Evolutionary conservation across 2,888 invertebrate genomes (phyloP).

Genomic region (Steinernema scapterisci): DNA sequence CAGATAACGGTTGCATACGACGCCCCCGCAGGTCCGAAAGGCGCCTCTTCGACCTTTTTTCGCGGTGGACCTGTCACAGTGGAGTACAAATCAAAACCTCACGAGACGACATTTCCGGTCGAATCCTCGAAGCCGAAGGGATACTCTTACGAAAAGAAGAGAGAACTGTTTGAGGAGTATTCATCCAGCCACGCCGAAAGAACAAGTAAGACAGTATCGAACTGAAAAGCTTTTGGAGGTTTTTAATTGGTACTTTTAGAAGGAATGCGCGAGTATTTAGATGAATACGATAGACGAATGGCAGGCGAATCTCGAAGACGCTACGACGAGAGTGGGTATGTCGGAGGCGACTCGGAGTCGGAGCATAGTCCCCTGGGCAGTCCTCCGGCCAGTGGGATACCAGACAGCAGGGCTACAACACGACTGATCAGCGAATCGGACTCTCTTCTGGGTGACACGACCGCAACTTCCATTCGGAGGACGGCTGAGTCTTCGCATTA

Average conservation of each 20-base stretch:
- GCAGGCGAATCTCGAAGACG: not conserved
- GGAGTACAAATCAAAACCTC: constrained; percentile 7
- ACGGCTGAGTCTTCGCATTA: constrained; percentile 22
- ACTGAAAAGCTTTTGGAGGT: not conserved
- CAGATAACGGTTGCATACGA: constrained; percentile 17
- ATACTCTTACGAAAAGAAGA: constrained; percentile 1
- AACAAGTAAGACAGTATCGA: not conserved
- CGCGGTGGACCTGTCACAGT: constrained; percentile 20
- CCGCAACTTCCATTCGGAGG: constrained; percentile 13
- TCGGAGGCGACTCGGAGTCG: constrained; percentile 6
- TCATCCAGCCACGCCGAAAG: constrained; percentile 13
- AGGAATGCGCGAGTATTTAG: constrained; percentile 28
- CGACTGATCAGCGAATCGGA: constrained; percentile 17
- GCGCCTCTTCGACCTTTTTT: not conserved
- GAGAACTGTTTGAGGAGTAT: constrained; percentile 15
- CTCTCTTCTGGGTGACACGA: constrained; percentile 24
- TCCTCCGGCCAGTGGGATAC: not conserved
- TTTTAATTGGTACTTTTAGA: not conserved
- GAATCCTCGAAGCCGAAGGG: constrained; percentile 3
- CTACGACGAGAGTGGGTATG: constrained; percentile 9
- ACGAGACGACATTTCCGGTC: constrained; percentile 14
- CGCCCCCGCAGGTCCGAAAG: not conserved
- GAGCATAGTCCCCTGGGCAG: constrained; percentile 16
- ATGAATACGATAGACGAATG: constrained; percentile 26
- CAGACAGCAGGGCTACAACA: constrained; percentile 7